These are phyloP conservation scores for Proterorhinus semilunaris DNA, from an alignment of 2,113 vertebrate genomes.

Conservation along the genomic window DNA sequence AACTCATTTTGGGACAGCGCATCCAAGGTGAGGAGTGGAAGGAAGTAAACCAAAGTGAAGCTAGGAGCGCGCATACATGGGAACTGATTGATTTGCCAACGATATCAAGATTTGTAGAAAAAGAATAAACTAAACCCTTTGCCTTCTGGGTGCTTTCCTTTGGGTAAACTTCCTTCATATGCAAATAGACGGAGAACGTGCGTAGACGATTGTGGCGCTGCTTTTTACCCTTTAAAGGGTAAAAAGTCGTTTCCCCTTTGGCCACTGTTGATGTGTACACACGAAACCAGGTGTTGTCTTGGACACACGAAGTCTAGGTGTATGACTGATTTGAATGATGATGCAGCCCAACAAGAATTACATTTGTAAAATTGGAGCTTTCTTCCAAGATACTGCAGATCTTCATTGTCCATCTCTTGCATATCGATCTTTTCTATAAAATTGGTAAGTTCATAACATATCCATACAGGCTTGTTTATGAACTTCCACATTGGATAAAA, in stretches of 20 bases:
- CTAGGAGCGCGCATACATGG: not conserved
- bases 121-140: too few relatives aligned
- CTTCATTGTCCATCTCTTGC: too few relatives aligned
- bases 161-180: too few relatives aligned
- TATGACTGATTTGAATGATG: not conserved
- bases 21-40: slow-evolving; percentile 6
- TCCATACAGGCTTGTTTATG: not conserved
- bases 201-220: not conserved
- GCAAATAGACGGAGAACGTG: not conserved
- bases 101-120: not conserved
- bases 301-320: not conserved
- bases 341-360: not conserved
- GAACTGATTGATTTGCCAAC: not conserved
- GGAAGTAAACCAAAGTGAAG: not conserved
- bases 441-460: not conserved
- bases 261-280: not conserved
- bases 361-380: not conserved
- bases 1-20: slow-evolving; percentile 14
- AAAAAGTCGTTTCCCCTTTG: not conserved
- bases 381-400: too few relatives aligned
- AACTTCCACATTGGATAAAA: too few relatives aligned
- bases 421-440: too few relatives aligned
- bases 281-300: slow-evolving; percentile 14
- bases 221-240: not conserved
- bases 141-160: not conserved